Evolutionary conservation across 2,888 invertebrate species (phyloP), one percentile per base, ranked within the genome.

Genomic region (Microctonus brassicae): DNA sequence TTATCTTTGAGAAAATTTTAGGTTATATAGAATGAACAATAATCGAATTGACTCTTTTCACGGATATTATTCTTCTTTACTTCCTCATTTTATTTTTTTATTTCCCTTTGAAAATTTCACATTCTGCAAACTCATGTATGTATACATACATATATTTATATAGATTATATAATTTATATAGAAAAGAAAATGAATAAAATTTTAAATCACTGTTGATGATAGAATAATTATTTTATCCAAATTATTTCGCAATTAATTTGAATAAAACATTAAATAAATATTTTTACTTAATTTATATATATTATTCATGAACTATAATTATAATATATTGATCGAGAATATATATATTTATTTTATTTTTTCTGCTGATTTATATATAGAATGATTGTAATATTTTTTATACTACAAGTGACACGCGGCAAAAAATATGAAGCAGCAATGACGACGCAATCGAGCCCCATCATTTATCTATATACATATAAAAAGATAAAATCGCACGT

Each of bases 401-500:
- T 13, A 7, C 1, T 13, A 7, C 1, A 24, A 57, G 33, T 39
- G 17, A 33, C 17, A 26, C 39, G 33, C 29, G 9, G 2, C 17
- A n/a, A 17, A 62, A 71, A 67, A 71, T 62, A 67, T 71, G 57
- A 29, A 62, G 52, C 42, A 57, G 26, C 57, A 63, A 68, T 58
- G 62, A 71, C 71, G 61, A 17, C 24, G 62, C 61, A 66, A 67
- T 26, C 63, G 39, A 55, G 39, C 63, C 71, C 42, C 55, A 55
- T 65, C 22, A 64, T 64, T 47, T 29, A 53, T 67, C 9, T 39
- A 67, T n/a, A 67, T 11, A 67, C 24, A 67, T 11, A n/a, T n/a
- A n/a, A n/a, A n/a, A n/a, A n/a, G n/a, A n/a, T n/a, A n/a, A n/a
- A n/a, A n/a, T n/a, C n/a, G n/a, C n/a, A n/a, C n/a, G n/a, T n/a